Conservation (phyloP, 1,140 invertebrate species). For the Hyposmocoma kahamanoa region DNA sequence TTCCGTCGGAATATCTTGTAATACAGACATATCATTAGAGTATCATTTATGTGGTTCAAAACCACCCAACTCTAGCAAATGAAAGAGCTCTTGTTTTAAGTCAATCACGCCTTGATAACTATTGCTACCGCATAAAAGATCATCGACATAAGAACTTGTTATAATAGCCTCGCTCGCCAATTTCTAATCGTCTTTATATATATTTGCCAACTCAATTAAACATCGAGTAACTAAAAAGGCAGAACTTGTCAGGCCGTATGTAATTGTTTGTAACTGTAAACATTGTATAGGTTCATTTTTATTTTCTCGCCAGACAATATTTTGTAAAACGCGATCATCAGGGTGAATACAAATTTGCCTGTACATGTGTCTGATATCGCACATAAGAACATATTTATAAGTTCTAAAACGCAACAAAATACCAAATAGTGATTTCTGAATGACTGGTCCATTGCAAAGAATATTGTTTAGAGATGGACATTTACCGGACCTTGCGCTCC, state of each 20-base stretch:
- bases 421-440: too few species aligned
- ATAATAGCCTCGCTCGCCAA: not conserved
- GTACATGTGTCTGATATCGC: too few species aligned
- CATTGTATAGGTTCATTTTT: not conserved
- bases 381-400: too few species aligned
- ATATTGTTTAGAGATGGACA: too few species aligned
- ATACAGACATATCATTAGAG: conserved; percentile 1
- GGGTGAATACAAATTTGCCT: too few species aligned
- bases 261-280: conserved; percentile 13
- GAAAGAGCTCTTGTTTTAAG: not conserved
- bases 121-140: not conserved
- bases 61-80: not conserved
- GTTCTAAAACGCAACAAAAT: too few species aligned
- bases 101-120: not conserved
- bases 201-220: conserved; percentile 10
- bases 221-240: conserved; percentile 15
- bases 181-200: not conserved
- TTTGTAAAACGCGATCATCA: too few species aligned
- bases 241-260: conserved; percentile 22
- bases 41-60: conserved; percentile 12
- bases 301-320: too few species aligned
- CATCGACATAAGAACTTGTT: conserved; percentile 6
- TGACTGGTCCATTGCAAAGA: too few species aligned
- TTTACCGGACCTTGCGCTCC: too few species aligned
- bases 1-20: conserved; percentile 2